Evolutionary conservation across 2,113 vertebrate species (phyloP).

Genomic region (Tautogolabrus adspersus): DNA sequence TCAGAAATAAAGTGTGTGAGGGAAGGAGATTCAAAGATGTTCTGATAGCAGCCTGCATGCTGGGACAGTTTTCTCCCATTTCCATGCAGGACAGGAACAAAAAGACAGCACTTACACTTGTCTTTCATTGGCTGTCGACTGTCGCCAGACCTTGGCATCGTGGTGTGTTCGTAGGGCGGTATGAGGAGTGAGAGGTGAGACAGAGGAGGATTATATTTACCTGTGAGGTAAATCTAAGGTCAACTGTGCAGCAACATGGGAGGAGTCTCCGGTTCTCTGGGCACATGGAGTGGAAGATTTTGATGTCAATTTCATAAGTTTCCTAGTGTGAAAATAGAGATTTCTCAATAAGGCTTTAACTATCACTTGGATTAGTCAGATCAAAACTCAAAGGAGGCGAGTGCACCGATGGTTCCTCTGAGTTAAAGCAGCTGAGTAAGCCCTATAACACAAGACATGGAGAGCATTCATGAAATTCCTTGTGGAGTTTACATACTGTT

Average conservation of each 20-base stretch:
- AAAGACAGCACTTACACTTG: constrained; percentile 3
- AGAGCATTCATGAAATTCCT: constrained; percentile 54
- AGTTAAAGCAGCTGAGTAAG: constrained; percentile 52
- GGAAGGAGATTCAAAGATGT: constrained; percentile 46
- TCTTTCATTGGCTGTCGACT: constrained; percentile 63
- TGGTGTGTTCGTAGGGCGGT: constrained; percentile 50
- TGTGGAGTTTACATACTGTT: constrained; percentile 30
- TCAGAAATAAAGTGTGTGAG: constrained; percentile 6
- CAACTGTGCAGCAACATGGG: constrained; percentile 65
- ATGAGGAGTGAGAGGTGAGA: constrained; percentile 56
- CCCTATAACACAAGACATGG: constrained; percentile 41
- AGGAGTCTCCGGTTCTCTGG: constrained; percentile 66
- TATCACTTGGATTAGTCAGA: constrained; percentile 12
- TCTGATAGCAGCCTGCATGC: constrained; percentile 68
- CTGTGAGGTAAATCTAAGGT: constrained; percentile 70
- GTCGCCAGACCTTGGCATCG: constrained; percentile 63
- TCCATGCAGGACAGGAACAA: constrained; percentile 50
- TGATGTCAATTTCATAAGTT: neutral
- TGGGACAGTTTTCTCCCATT: constrained; percentile 49
- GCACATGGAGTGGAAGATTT: neutral
- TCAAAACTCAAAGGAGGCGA: constrained; percentile 22
- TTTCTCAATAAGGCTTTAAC: neutral
- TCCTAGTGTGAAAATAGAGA: neutral
- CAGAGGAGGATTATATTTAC: constrained; percentile 69
- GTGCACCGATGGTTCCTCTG: constrained; percentile 5